Conservation (phyloP, 2,113 vertebrate species). For the Emydocephalus ijimae region DNA sequence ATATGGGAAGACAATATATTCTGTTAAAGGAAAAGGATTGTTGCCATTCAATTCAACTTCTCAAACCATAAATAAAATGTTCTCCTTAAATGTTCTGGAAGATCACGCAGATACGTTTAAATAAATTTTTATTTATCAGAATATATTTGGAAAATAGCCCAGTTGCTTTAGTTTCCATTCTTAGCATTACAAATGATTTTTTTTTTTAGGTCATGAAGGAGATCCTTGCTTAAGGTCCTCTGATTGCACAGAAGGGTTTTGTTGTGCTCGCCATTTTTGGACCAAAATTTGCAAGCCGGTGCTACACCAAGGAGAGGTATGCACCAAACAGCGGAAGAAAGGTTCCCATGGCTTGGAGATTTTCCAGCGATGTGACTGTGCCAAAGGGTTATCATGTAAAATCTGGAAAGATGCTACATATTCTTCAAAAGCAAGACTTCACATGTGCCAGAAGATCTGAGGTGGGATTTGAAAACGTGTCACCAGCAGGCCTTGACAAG, state of each 20-base stretch:
- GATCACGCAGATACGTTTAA: neutral
- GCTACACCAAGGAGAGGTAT: constrained; percentile 88
- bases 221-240: constrained; percentile 89
- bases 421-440: constrained; percentile 94
- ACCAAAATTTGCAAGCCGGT: constrained; percentile 97
- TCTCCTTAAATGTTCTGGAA: neutral
- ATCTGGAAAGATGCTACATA: constrained; percentile 97
- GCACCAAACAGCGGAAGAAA: constrained; percentile 91
- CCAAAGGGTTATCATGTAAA: constrained; percentile 93
- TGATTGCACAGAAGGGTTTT: constrained; percentile 87
- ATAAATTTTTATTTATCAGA: neutral
- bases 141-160: neutral
- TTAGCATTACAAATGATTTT: constrained; percentile 23
- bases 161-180: rapidly evolving
- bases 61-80: neutral
- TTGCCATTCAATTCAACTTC: neutral
- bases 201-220: constrained; percentile 82
- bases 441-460: constrained; percentile 96
- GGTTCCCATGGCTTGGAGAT: constrained; percentile 91
- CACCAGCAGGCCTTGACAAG: constrained; percentile 52
- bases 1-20: neutral
- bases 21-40: neutral
- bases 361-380: constrained; percentile 95
- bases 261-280: constrained; percentile 96
- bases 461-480: neutral